Conservation (phyloP, 1,140 invertebrate species). For the Calephelis nemesis region DNA sequence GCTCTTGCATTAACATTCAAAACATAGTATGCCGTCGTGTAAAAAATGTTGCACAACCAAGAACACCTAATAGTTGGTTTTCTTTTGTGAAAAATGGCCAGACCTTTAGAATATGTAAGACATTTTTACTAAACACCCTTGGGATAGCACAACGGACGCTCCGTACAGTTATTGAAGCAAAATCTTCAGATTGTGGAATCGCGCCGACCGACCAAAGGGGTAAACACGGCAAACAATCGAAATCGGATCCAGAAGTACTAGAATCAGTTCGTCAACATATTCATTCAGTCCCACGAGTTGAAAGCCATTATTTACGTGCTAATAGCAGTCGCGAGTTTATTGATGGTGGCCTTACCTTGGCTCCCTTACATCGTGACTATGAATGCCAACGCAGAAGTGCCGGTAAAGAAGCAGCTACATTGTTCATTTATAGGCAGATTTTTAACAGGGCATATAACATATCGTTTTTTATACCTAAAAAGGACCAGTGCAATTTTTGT, state of each 20-base stretch:
- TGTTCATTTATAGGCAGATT: not conserved
- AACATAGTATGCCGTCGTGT: not conserved
- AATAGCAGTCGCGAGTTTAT: constrained; percentile 20
- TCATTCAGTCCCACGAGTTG: constrained; percentile 16
- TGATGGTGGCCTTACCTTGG: constrained; percentile 15
- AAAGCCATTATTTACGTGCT: constrained; percentile 19
- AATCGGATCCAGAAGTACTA: constrained; percentile 7
- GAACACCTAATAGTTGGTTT: not conserved
- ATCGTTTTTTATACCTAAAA: constrained; percentile 57
- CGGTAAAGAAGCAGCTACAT: not conserved
- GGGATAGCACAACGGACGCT: not conserved
- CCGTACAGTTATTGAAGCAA: not conserved
- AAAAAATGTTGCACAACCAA: not conserved
- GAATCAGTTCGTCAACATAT: constrained; percentile 19
- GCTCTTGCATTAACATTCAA: not conserved
- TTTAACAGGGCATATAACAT: constrained; percentile 56
- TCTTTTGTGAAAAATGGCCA: not conserved
- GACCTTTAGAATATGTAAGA: not conserved
- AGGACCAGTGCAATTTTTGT: constrained; percentile 61
- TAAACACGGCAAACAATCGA: constrained; percentile 18
- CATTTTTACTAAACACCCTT: not conserved
- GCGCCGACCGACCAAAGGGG: constrained; percentile 17
- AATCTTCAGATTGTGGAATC: too few relatives aligned
- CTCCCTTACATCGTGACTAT: constrained; percentile 6
- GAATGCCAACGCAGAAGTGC: not conserved